Base-by-base conservation (phyloP, 2,113 vertebrate genomes). In the Rhizomys pruinosus region DNA sequence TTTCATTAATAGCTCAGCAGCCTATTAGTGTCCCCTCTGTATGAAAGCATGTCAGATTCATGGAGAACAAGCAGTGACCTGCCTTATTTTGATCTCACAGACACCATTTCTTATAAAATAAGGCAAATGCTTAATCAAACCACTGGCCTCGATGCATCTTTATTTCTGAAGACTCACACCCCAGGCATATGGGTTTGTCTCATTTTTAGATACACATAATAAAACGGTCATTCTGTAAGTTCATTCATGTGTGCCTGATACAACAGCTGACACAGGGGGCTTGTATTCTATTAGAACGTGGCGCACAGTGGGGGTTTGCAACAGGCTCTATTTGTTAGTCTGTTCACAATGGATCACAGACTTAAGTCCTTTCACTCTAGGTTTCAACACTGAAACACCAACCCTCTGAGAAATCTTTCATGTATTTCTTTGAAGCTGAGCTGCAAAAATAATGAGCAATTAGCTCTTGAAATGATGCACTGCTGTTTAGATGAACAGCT, bases 191-290 rank as follows among this genome's bases (percentile, higher is more conserved):
- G 87, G 89, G 78, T 86, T 91, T 95, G 84, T 93, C 94, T 96
- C 95, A 95, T 95, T 96, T 97, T 94, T 96, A 96, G 96, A 94
- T 94, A 94, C 96, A 95, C 92, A 97, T 96, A 96, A 97, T 96
- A 96, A 91, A 95, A 96, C 55, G 89, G 92, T 97, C 95, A 95
- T 95, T 97, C 93, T 77, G 71, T 77, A 97, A 89, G 90, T 97
- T 96, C 96, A 93, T 96, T 97, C 95, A 95, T 95, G 93, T 97
- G 89, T 92, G 93, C 9, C 63, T 78, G 90, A 81, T 94, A 95
- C 97, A 96, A 96, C 95, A 95, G 88, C 94, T 95, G 93, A 94
- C 96, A 95, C 87, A 88, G 96, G 78, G 77, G 92, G 95, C 84
- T 79, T 95, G 93, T 57, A 85, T 96, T 94, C 93, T 97, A 97